Evolutionary conservation across 2,888 invertebrate species (phyloP).

Genomic region (Piscicola geometra): DNA sequence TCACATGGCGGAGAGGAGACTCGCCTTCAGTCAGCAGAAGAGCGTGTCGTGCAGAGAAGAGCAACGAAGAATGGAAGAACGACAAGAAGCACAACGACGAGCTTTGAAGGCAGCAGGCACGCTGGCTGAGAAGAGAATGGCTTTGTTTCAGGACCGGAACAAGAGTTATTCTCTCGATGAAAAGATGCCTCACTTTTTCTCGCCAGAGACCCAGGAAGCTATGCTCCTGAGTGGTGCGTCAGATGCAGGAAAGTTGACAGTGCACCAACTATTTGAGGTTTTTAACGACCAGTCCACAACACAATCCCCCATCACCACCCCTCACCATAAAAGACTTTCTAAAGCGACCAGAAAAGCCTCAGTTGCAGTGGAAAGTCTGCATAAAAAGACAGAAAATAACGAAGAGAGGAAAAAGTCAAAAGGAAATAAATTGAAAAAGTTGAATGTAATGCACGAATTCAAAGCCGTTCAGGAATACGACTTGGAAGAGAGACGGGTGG

Average conservation of each 20-base stretch:
- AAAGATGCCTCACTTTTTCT: constrained; percentile 17
- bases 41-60: constrained; percentile 40
- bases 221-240: background rate
- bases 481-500: background rate
- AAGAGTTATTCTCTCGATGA: constrained; percentile 39
- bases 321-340: background rate
- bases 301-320: background rate
- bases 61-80: background rate
- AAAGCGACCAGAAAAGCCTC: background rate
- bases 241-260: background rate
- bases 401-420: background rate
- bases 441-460: constrained; percentile 31
- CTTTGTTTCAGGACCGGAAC: constrained; percentile 31
- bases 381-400: background rate
- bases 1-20: constrained; percentile 6
- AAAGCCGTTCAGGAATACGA: constrained; percentile 32
- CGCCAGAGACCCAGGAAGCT: background rate
- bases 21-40: constrained; percentile 39
- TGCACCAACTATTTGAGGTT: constrained; percentile 7
- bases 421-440: constrained; percentile 17
- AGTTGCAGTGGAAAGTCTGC: background rate
- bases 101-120: background rate
- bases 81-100: background rate
- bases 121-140: constrained; percentile 29
- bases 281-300: background rate